Evolutionary conservation across 1,140 invertebrate species (phyloP).

Genomic region (Delia radicum): DNA sequence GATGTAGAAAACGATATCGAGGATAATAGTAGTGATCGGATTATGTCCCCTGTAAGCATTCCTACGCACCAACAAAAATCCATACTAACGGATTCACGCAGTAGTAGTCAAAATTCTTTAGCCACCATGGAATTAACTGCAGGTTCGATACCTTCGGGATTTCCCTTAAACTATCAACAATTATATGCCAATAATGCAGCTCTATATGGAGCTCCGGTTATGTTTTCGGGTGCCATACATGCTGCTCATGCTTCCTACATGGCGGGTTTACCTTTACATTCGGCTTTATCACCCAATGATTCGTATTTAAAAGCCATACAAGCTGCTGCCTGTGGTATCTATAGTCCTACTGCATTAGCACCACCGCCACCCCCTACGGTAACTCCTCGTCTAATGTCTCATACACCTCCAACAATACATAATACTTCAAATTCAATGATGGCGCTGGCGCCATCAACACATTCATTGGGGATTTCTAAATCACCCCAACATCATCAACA

Average conservation of each 20-base stretch:
- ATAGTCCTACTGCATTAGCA: neutral
- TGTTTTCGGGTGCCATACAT: slow-evolving; percentile 13
- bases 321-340: slow-evolving; percentile 12
- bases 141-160: slow-evolving; percentile 14
- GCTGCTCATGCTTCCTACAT: slow-evolving; percentile 2
- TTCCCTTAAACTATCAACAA: slow-evolving; percentile 26
- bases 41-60: slow-evolving; percentile 19
- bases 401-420: neutral
- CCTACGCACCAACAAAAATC: neutral
- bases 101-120: neutral
- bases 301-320: slow-evolving; percentile 26
- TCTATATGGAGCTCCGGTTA: slow-evolving; percentile 16
- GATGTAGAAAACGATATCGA: neutral
- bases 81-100: neutral
- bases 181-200: slow-evolving; percentile 25
- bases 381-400: neutral
- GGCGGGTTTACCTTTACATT: neutral
- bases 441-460: slow-evolving; percentile 5
- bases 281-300: slow-evolving; percentile 7
- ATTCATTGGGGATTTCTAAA: neutral
- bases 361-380: neutral
- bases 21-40: neutral
- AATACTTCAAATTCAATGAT: neutral
- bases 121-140: neutral
- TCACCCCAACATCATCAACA: neutral